A percentile compares a stretch with the other conserved stretches of the same genome.
These are phyloP conservation scores for Catamblyrhynchus diadema DNA, from an alignment of 2,797 vertebrate species.

Conservation along the genomic window DNA sequence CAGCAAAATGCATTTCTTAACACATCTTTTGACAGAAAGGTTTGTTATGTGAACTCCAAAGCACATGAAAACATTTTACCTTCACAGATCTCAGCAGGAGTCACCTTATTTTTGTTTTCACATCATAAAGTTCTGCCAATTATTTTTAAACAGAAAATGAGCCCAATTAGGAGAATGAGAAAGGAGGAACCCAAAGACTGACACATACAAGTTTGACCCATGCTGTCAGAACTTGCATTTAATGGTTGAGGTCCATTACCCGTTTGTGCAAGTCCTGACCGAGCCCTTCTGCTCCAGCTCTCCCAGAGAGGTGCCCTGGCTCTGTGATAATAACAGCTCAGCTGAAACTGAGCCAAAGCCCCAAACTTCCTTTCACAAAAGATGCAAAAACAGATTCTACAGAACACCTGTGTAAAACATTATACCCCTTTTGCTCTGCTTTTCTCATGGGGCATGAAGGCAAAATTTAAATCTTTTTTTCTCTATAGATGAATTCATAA, in stretches of 20 bases:
- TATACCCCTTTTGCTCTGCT: background rate
- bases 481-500: background rate
- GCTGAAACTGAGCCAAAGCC: slow-evolving; percentile 9
- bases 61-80: background rate
- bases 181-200: slow-evolving; percentile 1
- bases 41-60: background rate
- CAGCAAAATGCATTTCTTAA: background rate
- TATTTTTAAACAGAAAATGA: slow-evolving; percentile 23
- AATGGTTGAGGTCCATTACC: slow-evolving; percentile 8
- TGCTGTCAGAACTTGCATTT: slow-evolving; percentile 9
- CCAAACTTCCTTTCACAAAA: slow-evolving; percentile 32
- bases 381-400: slow-evolving; percentile 3
- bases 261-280: background rate
- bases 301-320: background rate
- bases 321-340: background rate
- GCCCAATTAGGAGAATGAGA: slow-evolving; percentile 16
- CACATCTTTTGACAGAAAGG: background rate
- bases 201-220: background rate
- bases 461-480: background rate
- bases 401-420: slow-evolving; percentile 5
- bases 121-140: background rate
- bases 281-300: background rate
- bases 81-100: background rate
- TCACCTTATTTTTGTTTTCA: background rate
- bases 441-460: background rate